Base-by-base conservation (phyloP, 2,797 vertebrate species). In the Malacoraja senta region DNA sequence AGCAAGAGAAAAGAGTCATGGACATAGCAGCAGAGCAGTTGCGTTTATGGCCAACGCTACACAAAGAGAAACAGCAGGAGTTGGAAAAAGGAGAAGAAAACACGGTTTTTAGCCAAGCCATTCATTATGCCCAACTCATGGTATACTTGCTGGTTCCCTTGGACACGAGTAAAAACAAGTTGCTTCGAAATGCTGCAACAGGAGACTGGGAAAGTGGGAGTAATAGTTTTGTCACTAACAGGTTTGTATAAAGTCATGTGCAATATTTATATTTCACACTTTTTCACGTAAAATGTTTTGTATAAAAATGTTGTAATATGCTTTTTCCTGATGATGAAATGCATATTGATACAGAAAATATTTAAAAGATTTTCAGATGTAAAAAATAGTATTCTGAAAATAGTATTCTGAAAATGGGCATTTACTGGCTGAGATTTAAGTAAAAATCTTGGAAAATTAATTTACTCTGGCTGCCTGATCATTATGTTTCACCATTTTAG, bases 101-200 rank as follows among this genome's bases (percentile, higher is more conserved):
- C 95, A 99, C 98, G 0, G 99, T 99, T 94, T 99, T 99, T 96
- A 99, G 99, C 94, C 99, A 99, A 96, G 99, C 99, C 94, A 99
- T 99, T 96, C 99, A 99, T 95, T 99, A 99, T 71, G 97, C 98
- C 94, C 99, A 98, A 95, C 98, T 99, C 94, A 99, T 99, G 99
- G 98, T 99, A 44, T 99, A 99, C 94, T 95, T 99, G 94, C 96
- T 99, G 0, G 98, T 99, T 17, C 99, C 99, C 0, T 94, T 99
- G 94, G 99, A 99, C 94, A 97, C 98, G 71, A 99, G 98, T 95
- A 99, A 98, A 96, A 98, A 97, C 96, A 99, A 98, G 95, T 96
- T 99, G 84, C 95, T 99, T 93, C 97, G 98, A 94, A 96, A 96
- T n/a, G 94, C 97, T 0, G 98, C 98, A 0, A 95, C 96, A 0